phyloP scores from a whole-genome alignment of 2,113 vertebrate genomes.

The Pterocles gutturalis region DNA sequence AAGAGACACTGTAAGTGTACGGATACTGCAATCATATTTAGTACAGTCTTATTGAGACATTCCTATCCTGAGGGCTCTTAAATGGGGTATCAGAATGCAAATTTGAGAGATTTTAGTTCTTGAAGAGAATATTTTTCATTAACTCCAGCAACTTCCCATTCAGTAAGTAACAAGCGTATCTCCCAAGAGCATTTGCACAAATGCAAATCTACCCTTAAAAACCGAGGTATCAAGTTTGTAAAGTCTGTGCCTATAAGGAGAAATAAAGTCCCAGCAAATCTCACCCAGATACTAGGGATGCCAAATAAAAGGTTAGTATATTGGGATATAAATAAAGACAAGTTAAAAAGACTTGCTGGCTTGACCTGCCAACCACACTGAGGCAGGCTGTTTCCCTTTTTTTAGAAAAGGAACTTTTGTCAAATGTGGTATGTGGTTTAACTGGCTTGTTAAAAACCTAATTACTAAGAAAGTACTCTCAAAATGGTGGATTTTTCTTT shows the following conservation, averaged over 20 bases:
- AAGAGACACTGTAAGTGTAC: background rate
- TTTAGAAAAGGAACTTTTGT: background rate
- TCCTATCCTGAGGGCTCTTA: background rate
- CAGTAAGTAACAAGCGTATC: background rate
- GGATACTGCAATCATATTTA: background rate
- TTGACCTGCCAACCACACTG: background rate
- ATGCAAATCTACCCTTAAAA: background rate
- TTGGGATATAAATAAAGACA: background rate
- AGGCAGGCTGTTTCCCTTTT: background rate
- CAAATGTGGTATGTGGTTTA: background rate
- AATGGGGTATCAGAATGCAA: background rate
- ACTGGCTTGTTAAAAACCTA: background rate
- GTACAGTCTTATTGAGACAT: background rate
- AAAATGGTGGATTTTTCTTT: conserved; percentile 27
- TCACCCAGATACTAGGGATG: background rate
- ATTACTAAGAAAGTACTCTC: background rate
- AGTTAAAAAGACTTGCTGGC: background rate
- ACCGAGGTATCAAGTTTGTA: background rate
- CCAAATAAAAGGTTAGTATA: background rate
- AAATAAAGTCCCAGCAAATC: background rate
- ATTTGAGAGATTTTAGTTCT: background rate
- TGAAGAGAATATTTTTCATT: background rate
- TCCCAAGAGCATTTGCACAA: background rate
- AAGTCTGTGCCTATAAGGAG: background rate
- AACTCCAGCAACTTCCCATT: background rate